Conservation (phyloP, 1,140 invertebrate species). For the Eupristina koningsbergeri region DNA sequence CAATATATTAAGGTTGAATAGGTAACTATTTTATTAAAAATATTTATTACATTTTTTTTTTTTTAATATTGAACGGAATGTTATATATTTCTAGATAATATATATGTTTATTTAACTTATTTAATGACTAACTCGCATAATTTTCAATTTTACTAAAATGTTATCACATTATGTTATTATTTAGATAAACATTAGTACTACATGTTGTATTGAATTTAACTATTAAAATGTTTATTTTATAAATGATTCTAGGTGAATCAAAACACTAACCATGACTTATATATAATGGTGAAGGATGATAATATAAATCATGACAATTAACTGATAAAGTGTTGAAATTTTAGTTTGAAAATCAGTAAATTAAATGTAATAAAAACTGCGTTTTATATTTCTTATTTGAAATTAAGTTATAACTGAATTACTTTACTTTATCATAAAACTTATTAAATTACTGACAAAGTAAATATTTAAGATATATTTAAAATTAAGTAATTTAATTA, state of each 20-base stretch:
- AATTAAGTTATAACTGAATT: background rate
- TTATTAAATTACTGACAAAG: background rate
- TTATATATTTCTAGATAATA: too few species aligned
- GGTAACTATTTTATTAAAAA: background rate
- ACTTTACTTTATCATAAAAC: background rate
- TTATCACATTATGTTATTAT: too few species aligned
- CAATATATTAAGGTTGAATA: too few species aligned
- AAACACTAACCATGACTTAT: too few species aligned
- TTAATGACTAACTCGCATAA: too few species aligned
- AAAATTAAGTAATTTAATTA: background rate
- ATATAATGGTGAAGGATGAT: too few species aligned
- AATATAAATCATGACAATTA: too few species aligned
- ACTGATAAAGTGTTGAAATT: background rate
- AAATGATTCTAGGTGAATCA: background rate
- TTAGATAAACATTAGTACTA: background rate
- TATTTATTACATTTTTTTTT: background rate
- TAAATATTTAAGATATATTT: too few species aligned
- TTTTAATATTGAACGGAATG: too few species aligned
- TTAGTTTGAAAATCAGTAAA: background rate
- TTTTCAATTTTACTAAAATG: too few species aligned
- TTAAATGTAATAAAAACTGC: background rate
- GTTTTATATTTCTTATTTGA: background rate
- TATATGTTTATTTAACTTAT: too few species aligned
- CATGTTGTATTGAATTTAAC: background rate
- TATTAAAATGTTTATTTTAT: background rate